Percentiles rank a stretch among this genome's conserved stretches.
Evolutionary conservation across 2,797 vertebrate species (phyloP).

Genomic region (Lutjanus argentimaculatus): DNA sequence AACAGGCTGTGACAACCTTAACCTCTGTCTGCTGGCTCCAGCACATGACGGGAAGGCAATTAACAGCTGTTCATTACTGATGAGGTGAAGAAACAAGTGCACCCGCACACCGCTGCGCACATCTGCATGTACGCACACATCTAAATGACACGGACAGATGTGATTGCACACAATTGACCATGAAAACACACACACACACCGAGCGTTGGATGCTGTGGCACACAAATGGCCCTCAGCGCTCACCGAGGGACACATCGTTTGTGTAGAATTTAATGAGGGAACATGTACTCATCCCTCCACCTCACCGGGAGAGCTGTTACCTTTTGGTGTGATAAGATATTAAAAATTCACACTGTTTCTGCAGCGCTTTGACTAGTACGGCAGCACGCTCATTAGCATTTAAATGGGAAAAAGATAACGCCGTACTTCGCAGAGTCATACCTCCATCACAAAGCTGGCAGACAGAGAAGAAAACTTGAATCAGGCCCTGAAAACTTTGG

Average conservation of each 20-base stretch:
- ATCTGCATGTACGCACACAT: conserved; percentile 58
- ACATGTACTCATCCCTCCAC: conserved; percentile 75
- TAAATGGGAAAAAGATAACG: conserved; percentile 88
- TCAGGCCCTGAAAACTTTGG: conserved; percentile 63
- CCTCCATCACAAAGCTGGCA: conserved; percentile 70
- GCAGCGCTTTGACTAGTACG: conserved; percentile 74
- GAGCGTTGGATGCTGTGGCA: conserved; percentile 40
- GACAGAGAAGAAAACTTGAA: conserved; percentile 66
- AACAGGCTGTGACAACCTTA: conserved; percentile 71
- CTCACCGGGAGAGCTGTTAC: conserved; percentile 78
- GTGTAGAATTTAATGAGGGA: conserved; percentile 83
- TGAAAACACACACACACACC: conserved; percentile 20
- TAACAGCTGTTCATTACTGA: conserved; percentile 78
- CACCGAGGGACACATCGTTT: conserved; percentile 67
- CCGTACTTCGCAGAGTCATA: conserved; percentile 77
- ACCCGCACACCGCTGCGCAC: conserved; percentile 47
- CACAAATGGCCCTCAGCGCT: conserved; percentile 49
- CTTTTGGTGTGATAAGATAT: conserved; percentile 85
- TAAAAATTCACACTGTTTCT: conserved; percentile 85
- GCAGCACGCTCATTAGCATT: conserved; percentile 87
- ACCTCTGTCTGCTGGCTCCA: conserved; percentile 65
- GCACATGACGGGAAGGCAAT: conserved; percentile 73
- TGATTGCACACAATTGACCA: conserved; percentile 39
- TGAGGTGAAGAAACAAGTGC: conserved; percentile 75
- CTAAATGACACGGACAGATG: conserved; percentile 51